Base-by-base conservation (phyloP, 2,113 vertebrate genomes). In the Ictalurus furcatus region DNA sequence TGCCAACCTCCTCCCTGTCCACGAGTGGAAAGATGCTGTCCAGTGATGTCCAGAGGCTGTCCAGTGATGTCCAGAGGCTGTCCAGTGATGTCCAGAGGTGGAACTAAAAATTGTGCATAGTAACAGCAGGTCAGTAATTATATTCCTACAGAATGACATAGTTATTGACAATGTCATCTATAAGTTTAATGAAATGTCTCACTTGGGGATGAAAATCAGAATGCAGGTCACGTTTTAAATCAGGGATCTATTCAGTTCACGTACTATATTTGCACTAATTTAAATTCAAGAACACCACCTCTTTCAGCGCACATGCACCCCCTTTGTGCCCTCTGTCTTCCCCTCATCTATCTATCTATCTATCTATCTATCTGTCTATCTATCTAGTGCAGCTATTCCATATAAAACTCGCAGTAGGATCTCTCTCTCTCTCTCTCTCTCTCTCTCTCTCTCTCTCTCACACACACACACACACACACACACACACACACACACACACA, bases 191-290 rank as follows among this genome's bases (percentile, higher is more conserved):
- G 58, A 83, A 59, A 82, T 61, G 11, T 6, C 30, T 63, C 23
- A 52, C 21, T 67, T 12, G 6, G 23, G 48, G 56, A 81, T 56
- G 16, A 34, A 11, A 40, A 76, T 63, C 8, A 54, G 48, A 40
- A 85, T 83, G 71, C 61, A 63, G 76, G 85, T 90, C 90, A 91
- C 87, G 87, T 63, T 91, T 89, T 16, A 37, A 69, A 81, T 78
- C 58, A 91, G 71, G 73, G 58, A 86, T 59, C 85, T 71, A 90
- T 91, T 91, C 91, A 63, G 25, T 87, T 88, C 92, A 91, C 88
- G 85, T 86, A 84, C 84, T 84, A 81, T 88, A 89, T 88, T 90
- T 83, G 59, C 54, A 54, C 80, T 91, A 79, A 91, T 91, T 92
- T 90, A 88, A 83, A 91, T 91, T 90, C 91, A 89, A 79, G 44